A percentile compares a stretch with the other conserved stretches of the same genome.
phyloP scores from a whole-genome alignment of 2,797 vertebrate genomes.

The Sardinella longiceps region DNA sequence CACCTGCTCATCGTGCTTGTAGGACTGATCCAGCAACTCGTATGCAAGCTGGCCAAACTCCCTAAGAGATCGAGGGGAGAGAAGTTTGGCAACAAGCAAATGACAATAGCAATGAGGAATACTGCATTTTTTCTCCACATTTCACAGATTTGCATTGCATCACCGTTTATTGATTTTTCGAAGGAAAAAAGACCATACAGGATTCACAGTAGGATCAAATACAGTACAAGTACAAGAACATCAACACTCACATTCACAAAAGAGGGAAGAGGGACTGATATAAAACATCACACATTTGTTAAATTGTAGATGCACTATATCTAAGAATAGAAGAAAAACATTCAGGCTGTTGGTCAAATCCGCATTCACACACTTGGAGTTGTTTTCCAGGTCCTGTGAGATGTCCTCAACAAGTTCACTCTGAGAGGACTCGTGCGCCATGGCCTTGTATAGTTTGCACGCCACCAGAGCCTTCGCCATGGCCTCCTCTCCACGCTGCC shows the following conservation, averaged over 20 bases:
- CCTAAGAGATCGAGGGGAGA: conserved; percentile 64
- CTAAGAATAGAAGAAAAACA: background rate
- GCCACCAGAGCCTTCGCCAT: conserved; percentile 98
- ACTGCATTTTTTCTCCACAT: background rate
- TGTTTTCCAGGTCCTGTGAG: conserved; percentile 97
- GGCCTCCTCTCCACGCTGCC: conserved; percentile 94
- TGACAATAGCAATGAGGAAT: background rate
- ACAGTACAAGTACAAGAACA: background rate
- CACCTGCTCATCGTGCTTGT: conserved; percentile 95
- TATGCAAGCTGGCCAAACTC: conserved; percentile 96
- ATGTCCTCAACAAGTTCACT: conserved; percentile 97
- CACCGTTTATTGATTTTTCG: background rate
- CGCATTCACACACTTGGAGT: conserved; percentile 88
- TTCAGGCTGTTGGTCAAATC: conserved; percentile 32
- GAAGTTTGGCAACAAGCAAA: background rate
- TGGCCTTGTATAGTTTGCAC: conserved; percentile 94
- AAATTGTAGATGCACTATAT: background rate
- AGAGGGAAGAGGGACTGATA: background rate
- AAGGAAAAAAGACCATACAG: background rate
- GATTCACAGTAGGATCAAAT: background rate
- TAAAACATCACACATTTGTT: background rate
- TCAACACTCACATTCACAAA: background rate
- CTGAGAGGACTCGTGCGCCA: conserved; percentile 96
- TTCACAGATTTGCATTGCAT: background rate
- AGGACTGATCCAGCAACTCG: conserved; percentile 95